A percentile compares a stretch with the other conserved stretches of the same genome.
Evolutionary conservation across 2,888 invertebrate species (phyloP).

Genomic region (Alsophila aescularia): DNA sequence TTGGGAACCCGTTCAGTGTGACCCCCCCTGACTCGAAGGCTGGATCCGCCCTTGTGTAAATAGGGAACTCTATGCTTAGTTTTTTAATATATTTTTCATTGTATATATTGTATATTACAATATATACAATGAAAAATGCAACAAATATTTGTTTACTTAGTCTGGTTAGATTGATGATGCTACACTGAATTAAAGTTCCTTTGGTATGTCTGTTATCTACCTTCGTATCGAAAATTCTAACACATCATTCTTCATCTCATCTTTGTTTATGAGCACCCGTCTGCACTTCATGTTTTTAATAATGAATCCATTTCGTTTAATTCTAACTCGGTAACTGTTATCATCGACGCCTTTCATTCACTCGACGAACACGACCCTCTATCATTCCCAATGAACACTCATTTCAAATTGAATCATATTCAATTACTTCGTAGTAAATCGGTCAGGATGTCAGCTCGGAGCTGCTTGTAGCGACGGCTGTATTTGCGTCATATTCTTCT

Average conservation of each 20-base stretch:
- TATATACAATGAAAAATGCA: too few relatives aligned
- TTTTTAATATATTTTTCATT: too few relatives aligned
- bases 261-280: not conserved
- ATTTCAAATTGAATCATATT: conserved; percentile 65
- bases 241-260: not conserved
- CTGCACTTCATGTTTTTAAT: not conserved
- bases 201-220: not conserved
- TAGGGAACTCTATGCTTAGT: too few relatives aligned
- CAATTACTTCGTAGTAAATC: conserved; percentile 62
- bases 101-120: too few relatives aligned
- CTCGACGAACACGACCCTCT: conserved; percentile 47
- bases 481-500: conserved; percentile 36
- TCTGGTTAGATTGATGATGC: not conserved
- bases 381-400: conserved; percentile 55
- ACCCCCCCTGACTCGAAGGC: too few relatives aligned
- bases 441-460: conserved; percentile 59
- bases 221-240: not conserved
- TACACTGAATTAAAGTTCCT: not conserved
- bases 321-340: conserved; percentile 14
- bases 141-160: too few relatives aligned
- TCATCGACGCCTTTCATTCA: conserved; percentile 47
- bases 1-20: too few relatives aligned
- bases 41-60: too few relatives aligned
- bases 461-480: conserved; percentile 39
- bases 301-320: conserved; percentile 8